These are phyloP conservation scores for Brachionus sp. DNA, from an alignment of 1,140 invertebrate species.

Conservation along the genomic window DNA sequence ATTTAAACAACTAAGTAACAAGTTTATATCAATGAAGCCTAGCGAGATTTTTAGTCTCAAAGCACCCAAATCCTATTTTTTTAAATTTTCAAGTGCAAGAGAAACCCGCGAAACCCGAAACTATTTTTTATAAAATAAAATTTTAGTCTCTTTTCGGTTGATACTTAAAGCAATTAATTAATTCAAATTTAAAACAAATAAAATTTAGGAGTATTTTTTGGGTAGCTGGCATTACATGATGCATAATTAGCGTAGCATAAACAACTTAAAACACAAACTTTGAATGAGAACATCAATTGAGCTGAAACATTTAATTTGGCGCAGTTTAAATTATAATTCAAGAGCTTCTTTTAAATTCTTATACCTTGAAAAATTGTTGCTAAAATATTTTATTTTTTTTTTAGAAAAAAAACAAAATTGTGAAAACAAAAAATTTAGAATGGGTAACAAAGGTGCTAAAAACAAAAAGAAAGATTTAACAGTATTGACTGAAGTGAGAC, in stretches of 20 bases:
- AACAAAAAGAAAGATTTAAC: slow-evolving; percentile 36
- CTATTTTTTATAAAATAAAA: no score
- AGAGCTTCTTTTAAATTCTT: background rate
- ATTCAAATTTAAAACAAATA: background rate
- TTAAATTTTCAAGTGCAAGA: no score
- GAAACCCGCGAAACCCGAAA: no score
- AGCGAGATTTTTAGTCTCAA: background rate
- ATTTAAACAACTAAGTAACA: background rate
- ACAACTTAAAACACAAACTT: background rate
- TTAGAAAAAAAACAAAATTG: background rate
- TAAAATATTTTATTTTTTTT: background rate
- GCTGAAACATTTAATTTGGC: background rate
- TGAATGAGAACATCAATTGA: background rate
- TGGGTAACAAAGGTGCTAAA: slow-evolving; percentile 43
- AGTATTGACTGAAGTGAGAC: slow-evolving; percentile 12
- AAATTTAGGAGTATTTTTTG: background rate
- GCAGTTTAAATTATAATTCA: slow-evolving; percentile 3
- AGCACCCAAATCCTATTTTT: background rate
- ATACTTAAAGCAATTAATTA: background rate
- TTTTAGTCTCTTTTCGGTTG: no score
- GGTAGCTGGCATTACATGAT: background rate
- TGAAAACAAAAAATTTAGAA: background rate
- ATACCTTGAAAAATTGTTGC: background rate
- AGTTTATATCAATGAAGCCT: background rate
- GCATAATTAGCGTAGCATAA: slow-evolving; percentile 20